Evolutionary conservation across 2,888 invertebrate species (phyloP).

Genomic region (Orthosia gracilis): DNA sequence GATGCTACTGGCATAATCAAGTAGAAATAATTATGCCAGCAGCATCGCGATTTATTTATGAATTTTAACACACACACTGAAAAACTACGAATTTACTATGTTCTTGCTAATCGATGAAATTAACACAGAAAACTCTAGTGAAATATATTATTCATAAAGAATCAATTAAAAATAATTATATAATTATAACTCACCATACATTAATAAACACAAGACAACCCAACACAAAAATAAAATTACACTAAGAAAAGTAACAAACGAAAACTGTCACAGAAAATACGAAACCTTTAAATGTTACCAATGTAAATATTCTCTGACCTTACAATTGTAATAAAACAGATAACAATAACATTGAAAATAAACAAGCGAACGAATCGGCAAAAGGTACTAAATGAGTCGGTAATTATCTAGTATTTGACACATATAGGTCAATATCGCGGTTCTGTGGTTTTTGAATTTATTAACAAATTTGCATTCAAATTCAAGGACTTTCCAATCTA

Average conservation of each 20-base stretch:
- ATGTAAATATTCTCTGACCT: not conserved
- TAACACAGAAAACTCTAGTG: not conserved
- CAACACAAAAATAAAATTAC: not conserved
- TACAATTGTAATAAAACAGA: not conserved
- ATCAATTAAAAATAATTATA: not conserved
- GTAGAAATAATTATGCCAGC: too few species aligned
- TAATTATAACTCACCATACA: constrained; percentile 11
- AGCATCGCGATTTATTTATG: too few species aligned
- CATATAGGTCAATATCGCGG: not conserved
- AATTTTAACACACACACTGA: too few species aligned
- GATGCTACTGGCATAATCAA: too few species aligned
- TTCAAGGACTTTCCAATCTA: not conserved
- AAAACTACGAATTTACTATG: too few species aligned
- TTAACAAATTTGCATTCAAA: not conserved
- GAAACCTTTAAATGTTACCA: not conserved
- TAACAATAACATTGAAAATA: constrained; percentile 22
- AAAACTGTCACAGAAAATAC: not conserved
- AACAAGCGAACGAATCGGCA: not conserved
- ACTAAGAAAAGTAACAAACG: constrained; percentile 9
- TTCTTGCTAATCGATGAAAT: too few species aligned
- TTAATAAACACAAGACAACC: constrained; percentile 1
- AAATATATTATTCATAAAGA: not conserved
- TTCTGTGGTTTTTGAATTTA: not conserved
- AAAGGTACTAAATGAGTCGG: not conserved
- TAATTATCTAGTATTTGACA: not conserved